Base-by-base conservation (phyloP, 2,888 invertebrate species). In the Rhingia rostrata region DNA sequence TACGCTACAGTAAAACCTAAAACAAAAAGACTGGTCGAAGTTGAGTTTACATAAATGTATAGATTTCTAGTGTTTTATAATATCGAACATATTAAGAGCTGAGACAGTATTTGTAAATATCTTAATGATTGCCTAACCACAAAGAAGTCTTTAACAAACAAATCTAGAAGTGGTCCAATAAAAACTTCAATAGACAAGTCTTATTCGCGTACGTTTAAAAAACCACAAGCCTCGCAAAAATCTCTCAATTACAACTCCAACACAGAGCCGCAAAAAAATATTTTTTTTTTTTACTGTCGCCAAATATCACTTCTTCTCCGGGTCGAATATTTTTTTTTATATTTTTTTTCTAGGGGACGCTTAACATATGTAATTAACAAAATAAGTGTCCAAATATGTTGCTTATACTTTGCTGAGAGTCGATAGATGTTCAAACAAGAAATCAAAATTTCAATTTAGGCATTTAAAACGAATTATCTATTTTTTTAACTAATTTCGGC, bases 251-350 rank as follows among this genome's bases (percentile, higher is more conserved):
- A 22, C 6, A 39, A 39, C 32, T 47, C 14, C 63, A 49, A 14
- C 14, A 30, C 22, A 22, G 22, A 22, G 22, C 1, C 22, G 22
- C 22, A 32, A n/a, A 3, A 64, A 7, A n/a, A n/a, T n/a, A n/a
- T n/a, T 54, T 35, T 64, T 60, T 75, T 60, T 67, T 45, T 37
- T 61, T 61, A 9, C 14, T 53, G 67, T 77, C 61, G 53, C 30
- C 35, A 35, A 43, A 49, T 51, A 51, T n/a, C 7, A 53, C n/a
- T 64, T 45, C 41, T 45, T 64, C 83, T 74, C 43, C 73, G 83
- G 83, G 83, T 79, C 77, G 82, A 77, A 83, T 79, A 79, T 77
- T 78, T 79, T 83, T 82, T 83, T 83, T 79, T 67, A 54, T 67
- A 43, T 66, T 58, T 78, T 79, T 82, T 83, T 83, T 83, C 73